phyloP scores from a whole-genome alignment of 2,113 vertebrate species.

The Psephotus haematonotus region DNA sequence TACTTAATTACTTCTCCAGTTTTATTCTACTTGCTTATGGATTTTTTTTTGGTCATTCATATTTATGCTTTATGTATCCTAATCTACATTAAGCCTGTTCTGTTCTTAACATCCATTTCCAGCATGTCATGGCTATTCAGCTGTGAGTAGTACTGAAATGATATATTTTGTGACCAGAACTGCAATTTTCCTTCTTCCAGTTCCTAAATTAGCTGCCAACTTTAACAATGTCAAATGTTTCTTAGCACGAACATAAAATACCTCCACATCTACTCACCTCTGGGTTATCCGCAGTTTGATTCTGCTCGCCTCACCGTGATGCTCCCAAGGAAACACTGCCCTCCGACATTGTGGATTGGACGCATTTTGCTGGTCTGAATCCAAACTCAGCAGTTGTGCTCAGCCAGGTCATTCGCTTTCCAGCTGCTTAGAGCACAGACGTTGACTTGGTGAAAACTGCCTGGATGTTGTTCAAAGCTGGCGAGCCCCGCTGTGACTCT shows the following conservation, averaged over 20 bases:
- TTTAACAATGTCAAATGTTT: slow-evolving; percentile 1
- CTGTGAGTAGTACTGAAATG: neutral
- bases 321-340: neutral
- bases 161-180: slow-evolving; percentile 1
- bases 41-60: neutral
- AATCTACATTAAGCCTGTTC: neutral
- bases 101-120: neutral
- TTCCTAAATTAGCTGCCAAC: neutral
- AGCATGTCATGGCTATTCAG: neutral
- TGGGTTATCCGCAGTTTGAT: neutral
- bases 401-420: neutral
- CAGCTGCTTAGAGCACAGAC: neutral
- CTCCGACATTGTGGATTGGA: neutral
- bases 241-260: neutral
- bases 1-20: neutral
- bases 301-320: accelerated
- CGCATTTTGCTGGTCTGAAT: neutral
- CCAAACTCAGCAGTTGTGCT: neutral
- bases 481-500: neutral
- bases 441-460: neutral
- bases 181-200: neutral
- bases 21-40: neutral
- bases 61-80: neutral
- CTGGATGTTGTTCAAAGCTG: neutral
- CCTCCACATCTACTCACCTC: neutral